Evolutionary conservation across 2,797 vertebrate genomes (phyloP).

Genomic region (Meda fulgida): DNA sequence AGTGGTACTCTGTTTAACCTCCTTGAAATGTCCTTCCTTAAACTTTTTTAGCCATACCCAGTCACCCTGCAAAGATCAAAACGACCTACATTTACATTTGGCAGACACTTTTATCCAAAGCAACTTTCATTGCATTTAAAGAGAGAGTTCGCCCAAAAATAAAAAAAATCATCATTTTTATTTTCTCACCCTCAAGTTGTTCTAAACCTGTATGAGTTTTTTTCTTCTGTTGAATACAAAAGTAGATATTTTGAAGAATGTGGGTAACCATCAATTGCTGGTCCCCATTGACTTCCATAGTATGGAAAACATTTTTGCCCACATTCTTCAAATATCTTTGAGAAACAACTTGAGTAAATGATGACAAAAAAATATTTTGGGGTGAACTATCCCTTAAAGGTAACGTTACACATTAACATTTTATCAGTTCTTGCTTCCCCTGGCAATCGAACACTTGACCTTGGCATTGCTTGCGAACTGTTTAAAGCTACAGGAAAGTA

Average conservation of each 20-base stretch:
- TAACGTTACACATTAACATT: not conserved
- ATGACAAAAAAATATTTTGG: not conserved
- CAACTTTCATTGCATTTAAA: not conserved
- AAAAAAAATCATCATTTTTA: not conserved
- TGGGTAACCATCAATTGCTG: too few relatives aligned
- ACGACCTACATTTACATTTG: not conserved
- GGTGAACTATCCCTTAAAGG: not conserved
- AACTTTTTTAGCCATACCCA: conserved; percentile 94
- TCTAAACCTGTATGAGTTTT: not conserved
- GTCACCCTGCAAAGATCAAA: conserved; percentile 80
- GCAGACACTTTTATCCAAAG: not conserved
- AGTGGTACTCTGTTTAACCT: conserved; percentile 81
- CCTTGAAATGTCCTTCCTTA: conserved; percentile 74
- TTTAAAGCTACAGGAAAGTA: not conserved
- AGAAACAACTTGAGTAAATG: not conserved
- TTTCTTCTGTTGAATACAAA: not conserved
- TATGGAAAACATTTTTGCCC: too few relatives aligned
- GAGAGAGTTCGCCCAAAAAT: not conserved
- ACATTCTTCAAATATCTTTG: too few relatives aligned
- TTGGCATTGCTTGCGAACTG: not conserved
- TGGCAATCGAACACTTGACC: not conserved
- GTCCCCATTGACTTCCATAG: not conserved
- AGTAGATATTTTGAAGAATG: not conserved
- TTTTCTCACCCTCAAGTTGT: not conserved
- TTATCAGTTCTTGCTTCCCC: not conserved